These are phyloP conservation scores for Myodes glareolus DNA, from an alignment of 2,113 vertebrate genomes.

Conservation along the genomic window DNA sequence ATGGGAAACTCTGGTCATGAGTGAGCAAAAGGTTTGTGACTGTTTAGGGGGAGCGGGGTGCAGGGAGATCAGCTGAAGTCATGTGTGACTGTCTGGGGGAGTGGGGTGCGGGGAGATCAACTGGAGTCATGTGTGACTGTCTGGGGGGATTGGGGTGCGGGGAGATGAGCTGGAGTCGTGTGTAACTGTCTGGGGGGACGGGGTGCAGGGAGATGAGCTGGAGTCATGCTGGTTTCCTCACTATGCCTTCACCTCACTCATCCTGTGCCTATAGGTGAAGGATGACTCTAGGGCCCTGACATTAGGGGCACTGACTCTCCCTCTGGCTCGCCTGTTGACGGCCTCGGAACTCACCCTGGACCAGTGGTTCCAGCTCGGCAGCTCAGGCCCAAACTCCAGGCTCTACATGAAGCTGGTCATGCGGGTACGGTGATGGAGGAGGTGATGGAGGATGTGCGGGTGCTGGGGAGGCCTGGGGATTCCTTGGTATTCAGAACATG, in stretches of 20 bases:
- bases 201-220: background rate
- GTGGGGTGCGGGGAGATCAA: no score
- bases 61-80: no score
- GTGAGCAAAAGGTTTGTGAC: background rate
- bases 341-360: constrained; percentile 90
- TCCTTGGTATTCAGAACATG: background rate
- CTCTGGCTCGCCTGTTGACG: constrained; percentile 88
- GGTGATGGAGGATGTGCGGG: background rate
- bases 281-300: constrained; percentile 90
- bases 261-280: constrained; percentile 88
- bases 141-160: no score
- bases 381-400: constrained; percentile 89
- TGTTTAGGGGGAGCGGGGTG: no score
- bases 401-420: constrained; percentile 92
- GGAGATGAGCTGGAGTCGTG: no score
- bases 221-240: background rate
- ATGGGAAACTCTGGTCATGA: no score
- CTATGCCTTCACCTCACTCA: background rate
- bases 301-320: constrained; percentile 90
- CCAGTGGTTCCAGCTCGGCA: constrained; percentile 93
- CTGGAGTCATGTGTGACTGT: no score
- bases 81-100: no score
- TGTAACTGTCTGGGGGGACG: background rate
- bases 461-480: background rate
- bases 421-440: constrained; percentile 85